Conservation (phyloP, 2,113 vertebrate species). For the Sceloporus tristichus region DNA sequence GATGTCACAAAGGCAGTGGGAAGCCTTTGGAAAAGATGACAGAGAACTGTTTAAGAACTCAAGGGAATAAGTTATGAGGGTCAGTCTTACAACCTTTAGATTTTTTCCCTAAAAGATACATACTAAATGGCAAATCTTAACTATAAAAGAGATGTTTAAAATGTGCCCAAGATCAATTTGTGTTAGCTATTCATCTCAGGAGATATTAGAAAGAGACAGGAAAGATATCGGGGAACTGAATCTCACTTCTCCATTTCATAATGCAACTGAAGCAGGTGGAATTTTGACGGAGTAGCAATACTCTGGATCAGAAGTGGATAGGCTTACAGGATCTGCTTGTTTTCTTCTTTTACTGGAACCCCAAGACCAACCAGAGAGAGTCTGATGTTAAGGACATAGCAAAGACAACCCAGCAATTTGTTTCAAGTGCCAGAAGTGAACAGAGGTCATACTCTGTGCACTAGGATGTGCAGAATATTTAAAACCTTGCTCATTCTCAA, state of each 20-base stretch:
- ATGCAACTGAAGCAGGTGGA: background rate
- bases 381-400: background rate
- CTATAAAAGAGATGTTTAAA: background rate
- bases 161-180: background rate
- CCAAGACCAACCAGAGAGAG: background rate
- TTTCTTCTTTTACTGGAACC: background rate
- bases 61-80: background rate
- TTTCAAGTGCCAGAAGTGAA: too few relatives aligned
- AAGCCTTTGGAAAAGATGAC: background rate
- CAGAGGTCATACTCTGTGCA: too few relatives aligned
- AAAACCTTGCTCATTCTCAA: too few relatives aligned
- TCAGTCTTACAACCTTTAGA: background rate
- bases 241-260: background rate
- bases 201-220: background rate
- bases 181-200: slow-evolving; percentile 12
- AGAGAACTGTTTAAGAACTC: background rate
- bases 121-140: background rate
- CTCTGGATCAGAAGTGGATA: background rate
- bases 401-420: background rate
- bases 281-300: background rate
- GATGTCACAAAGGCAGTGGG: too few relatives aligned
- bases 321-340: background rate
- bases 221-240: background rate
- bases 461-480: too few relatives aligned
- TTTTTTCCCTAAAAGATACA: background rate